phyloP scores from a whole-genome alignment of 2,888 invertebrate species.

The Morpho deidamia region DNA sequence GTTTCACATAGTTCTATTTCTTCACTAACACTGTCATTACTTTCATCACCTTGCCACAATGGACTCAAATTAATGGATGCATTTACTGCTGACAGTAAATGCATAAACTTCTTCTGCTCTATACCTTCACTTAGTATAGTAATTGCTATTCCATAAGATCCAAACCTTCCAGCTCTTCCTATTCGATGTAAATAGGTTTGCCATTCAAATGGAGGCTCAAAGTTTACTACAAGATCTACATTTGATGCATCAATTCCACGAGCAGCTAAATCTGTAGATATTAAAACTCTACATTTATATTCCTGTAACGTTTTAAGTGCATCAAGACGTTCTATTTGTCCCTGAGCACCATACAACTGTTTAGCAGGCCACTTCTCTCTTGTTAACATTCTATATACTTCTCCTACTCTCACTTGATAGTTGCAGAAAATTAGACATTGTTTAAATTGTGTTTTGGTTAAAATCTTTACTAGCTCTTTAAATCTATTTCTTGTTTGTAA shows the following conservation, averaged over 20 bases:
- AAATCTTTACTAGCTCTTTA: conserved; percentile 81
- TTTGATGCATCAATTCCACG: conserved; percentile 96
- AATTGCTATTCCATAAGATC: conserved; percentile 89
- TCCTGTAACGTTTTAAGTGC: conserved; percentile 88
- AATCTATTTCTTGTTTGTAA: conserved; percentile 83
- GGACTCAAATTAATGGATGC: conserved; percentile 43
- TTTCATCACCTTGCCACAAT: conserved; percentile 43
- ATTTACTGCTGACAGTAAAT: conserved; percentile 77
- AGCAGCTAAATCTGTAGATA: conserved; percentile 94
- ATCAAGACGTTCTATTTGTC: conserved; percentile 86
- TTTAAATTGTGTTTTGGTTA: conserved; percentile 86
- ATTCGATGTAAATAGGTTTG: conserved; percentile 96
- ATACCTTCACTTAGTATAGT: conserved; percentile 83
- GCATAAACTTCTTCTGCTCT: conserved; percentile 79
- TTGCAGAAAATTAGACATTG: conserved; percentile 96
- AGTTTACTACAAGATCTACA: conserved; percentile 95
- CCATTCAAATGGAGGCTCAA: conserved; percentile 89
- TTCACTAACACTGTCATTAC: conserved; percentile 1
- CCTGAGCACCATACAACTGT: conserved; percentile 87
- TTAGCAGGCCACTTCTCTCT: conserved; percentile 87
- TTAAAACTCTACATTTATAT: conserved; percentile 89
- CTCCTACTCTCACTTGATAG: conserved; percentile 90
- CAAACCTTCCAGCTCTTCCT: conserved; percentile 96
- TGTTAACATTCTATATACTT: conserved; percentile 84
- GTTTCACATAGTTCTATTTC: not conserved